phyloP scores from a whole-genome alignment of 2,888 invertebrate genomes.

The Masnerella sp. region DNA sequence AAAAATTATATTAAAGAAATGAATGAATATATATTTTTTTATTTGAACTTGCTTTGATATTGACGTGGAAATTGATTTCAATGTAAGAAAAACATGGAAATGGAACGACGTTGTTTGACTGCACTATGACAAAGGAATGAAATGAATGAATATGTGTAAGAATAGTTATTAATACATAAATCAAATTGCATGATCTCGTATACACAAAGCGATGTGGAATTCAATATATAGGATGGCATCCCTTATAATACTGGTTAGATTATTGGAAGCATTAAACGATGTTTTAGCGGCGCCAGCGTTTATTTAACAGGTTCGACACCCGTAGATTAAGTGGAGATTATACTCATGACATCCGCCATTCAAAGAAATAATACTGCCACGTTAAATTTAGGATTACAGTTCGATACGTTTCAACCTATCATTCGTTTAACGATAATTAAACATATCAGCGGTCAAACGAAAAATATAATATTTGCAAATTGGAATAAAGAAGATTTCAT shows the following conservation, averaged over 20 bases:
- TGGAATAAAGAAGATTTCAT: too few species aligned
- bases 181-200: constrained; percentile 9
- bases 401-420: background rate
- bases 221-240: constrained; percentile 9
- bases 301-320: constrained; percentile 61
- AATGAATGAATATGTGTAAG: background rate
- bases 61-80: too few species aligned
- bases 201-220: constrained; percentile 12
- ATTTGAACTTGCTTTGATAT: too few species aligned
- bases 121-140: background rate
- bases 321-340: constrained; percentile 59
- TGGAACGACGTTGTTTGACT: background rate
- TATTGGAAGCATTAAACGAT: constrained; percentile 43
- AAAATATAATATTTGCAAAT: background rate
- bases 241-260: constrained; percentile 57
- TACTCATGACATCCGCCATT: constrained; percentile 43
- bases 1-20: too few species aligned
- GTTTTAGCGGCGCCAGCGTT: constrained; percentile 52
- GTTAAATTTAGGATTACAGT: constrained; percentile 25
- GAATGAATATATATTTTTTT: too few species aligned
- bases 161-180: constrained; percentile 11
- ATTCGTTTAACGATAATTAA: constrained; percentile 18
- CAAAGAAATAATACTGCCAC: constrained; percentile 33
- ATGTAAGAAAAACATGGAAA: background rate
- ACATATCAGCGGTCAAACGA: background rate